Base-by-base conservation (phyloP, 1,140 invertebrate species). In the Pentalonia nigronervosa region DNA sequence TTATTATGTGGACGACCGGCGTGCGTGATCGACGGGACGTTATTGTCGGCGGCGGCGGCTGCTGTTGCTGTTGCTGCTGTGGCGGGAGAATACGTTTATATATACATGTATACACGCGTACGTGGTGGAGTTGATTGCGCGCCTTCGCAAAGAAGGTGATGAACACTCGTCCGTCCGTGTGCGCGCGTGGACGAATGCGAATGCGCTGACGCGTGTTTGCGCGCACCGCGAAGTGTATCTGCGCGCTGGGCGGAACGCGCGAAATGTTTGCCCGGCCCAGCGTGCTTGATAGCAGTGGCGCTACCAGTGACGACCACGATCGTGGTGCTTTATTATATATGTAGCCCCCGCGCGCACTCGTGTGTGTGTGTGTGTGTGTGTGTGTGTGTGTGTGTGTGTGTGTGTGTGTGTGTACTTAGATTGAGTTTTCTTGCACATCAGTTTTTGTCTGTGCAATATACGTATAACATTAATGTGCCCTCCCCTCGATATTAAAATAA, bases 211-310 rank as follows among this genome's bases (percentile, higher is more conserved):
- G 76, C 23, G 25, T 47, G 91, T 45, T 81, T 23, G n/a, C 76
- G 76, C 30, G 87, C 47, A n/a, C n/a, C 23, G 45, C 11, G 48
- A 23, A 21, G 88, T 9, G 21, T 88, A n/a, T n/a, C 56, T 14
- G 76, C 67, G 91, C 30, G 67, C 47, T 45, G 67, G 91, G 91
- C 67, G 91, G 91, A 36, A 83, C 91, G 47, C 91, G 91, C 91
- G 91, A n/a, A 48, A 48, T 48, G 36, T 92, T 91, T 60, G 90
- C 56, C 90, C 90, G 7, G 91, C 91, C 91, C 91, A 92, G 17
- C 47, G n/a, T 21, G 89, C 53, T 53, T 21, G 21, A 17, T 2
- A 47, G 41, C 88, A 30, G 88, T 21, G 50, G 60, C 90, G 76
- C 90, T 6, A 21, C 45, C 30, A 3, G 91, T 41, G 36, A 45